Conservation (phyloP, 2,113 vertebrate species). For the Aleadryas rufinucha region DNA sequence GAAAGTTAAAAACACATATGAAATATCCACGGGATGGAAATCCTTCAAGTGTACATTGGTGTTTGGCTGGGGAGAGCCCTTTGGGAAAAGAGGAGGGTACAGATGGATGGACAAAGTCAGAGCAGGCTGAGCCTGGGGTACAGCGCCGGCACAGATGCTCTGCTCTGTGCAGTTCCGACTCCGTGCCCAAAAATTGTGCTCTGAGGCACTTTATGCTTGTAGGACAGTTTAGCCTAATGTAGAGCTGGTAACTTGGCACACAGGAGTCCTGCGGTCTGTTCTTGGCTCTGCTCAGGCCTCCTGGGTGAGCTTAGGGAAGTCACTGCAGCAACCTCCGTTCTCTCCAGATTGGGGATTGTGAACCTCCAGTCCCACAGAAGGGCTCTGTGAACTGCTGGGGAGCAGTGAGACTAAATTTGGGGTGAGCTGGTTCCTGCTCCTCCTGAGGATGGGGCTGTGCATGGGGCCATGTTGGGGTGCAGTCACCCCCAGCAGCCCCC, state of each 20-base stretch:
- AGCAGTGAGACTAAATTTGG: background rate
- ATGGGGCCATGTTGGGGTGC: rapidly evolving
- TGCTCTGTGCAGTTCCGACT: conserved; percentile 23
- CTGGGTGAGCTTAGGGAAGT: background rate
- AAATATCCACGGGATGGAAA: background rate
- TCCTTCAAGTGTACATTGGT: background rate
- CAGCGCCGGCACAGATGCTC: background rate
- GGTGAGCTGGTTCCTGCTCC: background rate
- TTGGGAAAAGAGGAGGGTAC: background rate
- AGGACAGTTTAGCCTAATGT: conserved; percentile 43
- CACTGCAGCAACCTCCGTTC: background rate
- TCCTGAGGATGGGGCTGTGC: background rate
- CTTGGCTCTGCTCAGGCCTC: conserved; percentile 10
- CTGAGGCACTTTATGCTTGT: conserved; percentile 43
- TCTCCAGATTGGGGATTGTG: background rate
- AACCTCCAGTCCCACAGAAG: background rate
- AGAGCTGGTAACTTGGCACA: background rate
- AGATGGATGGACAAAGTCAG: conserved; percentile 8
- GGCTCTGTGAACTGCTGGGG: background rate
- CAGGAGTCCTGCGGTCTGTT: background rate
- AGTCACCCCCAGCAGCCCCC: background rate
- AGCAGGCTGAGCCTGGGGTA: background rate
- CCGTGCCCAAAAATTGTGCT: conserved; percentile 24
- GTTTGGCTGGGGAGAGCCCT: background rate
- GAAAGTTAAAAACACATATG: background rate